Percentiles rank a stretch among this genome's conserved stretches.
These are phyloP conservation scores for Aldabrachelys gigantea DNA, from an alignment of 2,113 vertebrate genomes.

Conservation along the genomic window DNA sequence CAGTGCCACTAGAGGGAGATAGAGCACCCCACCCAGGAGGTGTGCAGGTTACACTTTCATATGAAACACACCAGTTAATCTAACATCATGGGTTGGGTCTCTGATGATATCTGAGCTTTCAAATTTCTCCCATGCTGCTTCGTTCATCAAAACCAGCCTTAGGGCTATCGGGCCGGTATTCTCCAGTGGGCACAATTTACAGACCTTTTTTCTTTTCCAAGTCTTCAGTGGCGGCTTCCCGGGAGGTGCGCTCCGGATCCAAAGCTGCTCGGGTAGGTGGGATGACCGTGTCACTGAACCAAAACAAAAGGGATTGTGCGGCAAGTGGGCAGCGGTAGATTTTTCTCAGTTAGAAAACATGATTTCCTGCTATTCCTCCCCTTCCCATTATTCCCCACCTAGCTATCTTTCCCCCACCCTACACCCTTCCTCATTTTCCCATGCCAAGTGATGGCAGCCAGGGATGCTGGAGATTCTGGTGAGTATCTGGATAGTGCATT, in stretches of 20 bases:
- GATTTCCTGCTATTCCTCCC: neutral
- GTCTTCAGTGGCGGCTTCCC: neutral
- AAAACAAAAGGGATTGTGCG: neutral
- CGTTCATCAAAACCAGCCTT: neutral
- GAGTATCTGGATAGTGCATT: neutral
- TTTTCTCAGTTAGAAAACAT: neutral
- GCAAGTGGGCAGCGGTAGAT: neutral
- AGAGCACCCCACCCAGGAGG: too few species aligned
- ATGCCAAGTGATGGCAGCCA: neutral
- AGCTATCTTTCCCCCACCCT: neutral
- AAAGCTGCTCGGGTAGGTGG: neutral
- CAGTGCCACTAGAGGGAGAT: too few species aligned
- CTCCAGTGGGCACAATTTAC: neutral
- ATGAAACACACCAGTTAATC: neutral
- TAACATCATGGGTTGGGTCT: fast-evolving
- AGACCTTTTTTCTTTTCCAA: neutral
- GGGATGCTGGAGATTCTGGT: neutral
- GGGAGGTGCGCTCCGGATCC: too few species aligned
- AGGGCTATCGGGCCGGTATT: neutral
- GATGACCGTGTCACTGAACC: neutral
- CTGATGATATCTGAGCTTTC: neutral
- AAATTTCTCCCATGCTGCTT: neutral
- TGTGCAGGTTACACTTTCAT: too few species aligned
- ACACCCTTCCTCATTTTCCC: neutral
- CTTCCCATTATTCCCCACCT: neutral